Evolutionary conservation across 2,888 invertebrate genomes (phyloP), one percentile per base, ranked within the genome.

Genomic region (Chalcosyrphus nemorum): DNA sequence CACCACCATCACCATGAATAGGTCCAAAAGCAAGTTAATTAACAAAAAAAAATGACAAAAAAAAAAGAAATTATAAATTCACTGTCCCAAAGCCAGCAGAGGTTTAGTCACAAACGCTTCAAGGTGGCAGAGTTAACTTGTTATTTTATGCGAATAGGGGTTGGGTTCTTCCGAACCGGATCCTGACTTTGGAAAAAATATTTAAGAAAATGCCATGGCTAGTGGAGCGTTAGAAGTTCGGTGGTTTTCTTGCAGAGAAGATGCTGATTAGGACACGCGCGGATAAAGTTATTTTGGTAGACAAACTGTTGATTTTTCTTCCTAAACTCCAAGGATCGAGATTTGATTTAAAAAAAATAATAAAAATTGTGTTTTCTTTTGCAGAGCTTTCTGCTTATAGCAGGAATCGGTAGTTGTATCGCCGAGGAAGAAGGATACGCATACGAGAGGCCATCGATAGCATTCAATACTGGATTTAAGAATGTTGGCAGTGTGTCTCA

Each of bases 151-250:
- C 41, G 59, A 50, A 19, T 57, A 80, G 80, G 84, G 80, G 74
- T 74, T 80, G 84, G 80, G 74, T 74, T 70, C 45, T 17, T 56
- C 52, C 29, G 74, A 84, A 84, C 84, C 84, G 84, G 84, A 75
- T 84, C 80, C 84, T 75, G 84, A n/a, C 52, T 52, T 32, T 56
- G 38, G 38, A 57, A 75, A 57, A 80, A 70, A 65, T 78, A 78
- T 78, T 57, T 75, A 84, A 84, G 75, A 68, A 74, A 78, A 80
- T 84, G 74, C 32, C 57, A 70, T 47, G 38, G 45, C 52, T 50
- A 57, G 72, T 72, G 54, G 41, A 84, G 78, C 74, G 63, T 80
- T 84, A 84, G 84, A 84, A 84, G 74, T 75, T 75, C 63, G 52
- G 56, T 80, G 80, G 35, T 80, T 75, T 74, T 80, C 74, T 80